phyloP scores from a whole-genome alignment of 2,888 invertebrate genomes.

The Flabesymbios commensalis region DNA sequence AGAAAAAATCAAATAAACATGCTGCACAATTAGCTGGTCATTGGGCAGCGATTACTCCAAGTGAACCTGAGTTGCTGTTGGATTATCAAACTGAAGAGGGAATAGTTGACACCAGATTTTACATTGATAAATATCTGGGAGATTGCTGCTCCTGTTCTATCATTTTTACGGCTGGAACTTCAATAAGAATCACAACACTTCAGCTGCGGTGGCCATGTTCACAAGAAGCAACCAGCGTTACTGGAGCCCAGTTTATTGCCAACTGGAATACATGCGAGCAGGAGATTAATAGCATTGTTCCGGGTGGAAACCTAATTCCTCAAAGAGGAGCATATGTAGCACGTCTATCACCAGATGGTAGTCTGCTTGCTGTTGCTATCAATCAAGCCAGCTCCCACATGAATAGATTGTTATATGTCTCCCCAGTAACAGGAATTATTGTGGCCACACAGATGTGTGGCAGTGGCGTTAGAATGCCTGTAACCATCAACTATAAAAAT shows the following conservation, averaged over 20 bases:
- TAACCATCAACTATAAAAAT: slow-evolving; percentile 22
- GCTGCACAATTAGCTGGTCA: too few relatives aligned
- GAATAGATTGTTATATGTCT: slow-evolving; percentile 51
- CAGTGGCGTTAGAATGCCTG: slow-evolving; percentile 23
- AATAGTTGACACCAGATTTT: too few relatives aligned
- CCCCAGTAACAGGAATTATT: slow-evolving; percentile 50
- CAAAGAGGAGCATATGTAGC: slow-evolving; percentile 45
- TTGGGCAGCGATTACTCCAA: too few relatives aligned
- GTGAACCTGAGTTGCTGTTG: too few relatives aligned
- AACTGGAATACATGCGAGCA: slow-evolving; percentile 25
- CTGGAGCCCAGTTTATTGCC: slow-evolving; percentile 22
- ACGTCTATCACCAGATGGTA: slow-evolving; percentile 48
- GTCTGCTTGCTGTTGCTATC: slow-evolving; percentile 53
- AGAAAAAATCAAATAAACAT: too few relatives aligned
- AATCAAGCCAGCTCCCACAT: slow-evolving; percentile 48
- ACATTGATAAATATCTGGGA: too few relatives aligned
- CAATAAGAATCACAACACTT: not conserved
- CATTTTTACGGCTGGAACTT: not conserved
- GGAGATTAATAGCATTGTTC: slow-evolving; percentile 16
- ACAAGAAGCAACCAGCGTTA: not conserved
- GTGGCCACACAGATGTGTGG: slow-evolving; percentile 46
- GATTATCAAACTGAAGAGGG: too few relatives aligned
- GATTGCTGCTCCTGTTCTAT: not conserved
- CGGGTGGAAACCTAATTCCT: slow-evolving; percentile 42
- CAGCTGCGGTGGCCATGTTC: not conserved